A percentile compares a stretch with the other conserved stretches of the same genome.
Conservation (phyloP, 2,797 vertebrate genomes). For the Pantherophis vulpinus region DNA sequence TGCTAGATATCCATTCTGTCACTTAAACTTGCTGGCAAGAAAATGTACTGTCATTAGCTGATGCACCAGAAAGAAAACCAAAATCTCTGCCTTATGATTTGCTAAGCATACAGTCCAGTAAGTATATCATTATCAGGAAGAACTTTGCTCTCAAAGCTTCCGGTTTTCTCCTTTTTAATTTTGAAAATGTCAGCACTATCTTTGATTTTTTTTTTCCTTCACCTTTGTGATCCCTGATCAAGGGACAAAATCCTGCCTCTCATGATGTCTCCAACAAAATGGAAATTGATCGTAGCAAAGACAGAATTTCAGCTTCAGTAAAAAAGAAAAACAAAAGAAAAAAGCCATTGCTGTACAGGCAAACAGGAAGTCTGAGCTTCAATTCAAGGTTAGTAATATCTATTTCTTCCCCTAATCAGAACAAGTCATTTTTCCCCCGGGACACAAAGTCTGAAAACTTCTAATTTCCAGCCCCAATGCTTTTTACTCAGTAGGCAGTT, state of each 20-base stretch:
- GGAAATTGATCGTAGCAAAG: slow-evolving; percentile 6
- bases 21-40: slow-evolving; percentile 31
- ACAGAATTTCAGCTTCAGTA: not conserved
- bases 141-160: slow-evolving; percentile 1
- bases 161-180: slow-evolving; percentile 29
- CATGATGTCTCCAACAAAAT: not conserved
- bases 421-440: not conserved
- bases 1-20: slow-evolving; percentile 13
- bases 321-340: too few species aligned
- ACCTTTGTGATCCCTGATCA: slow-evolving; percentile 12
- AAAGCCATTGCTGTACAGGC: not conserved
- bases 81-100: slow-evolving; percentile 18
- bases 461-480: slow-evolving; percentile 4
- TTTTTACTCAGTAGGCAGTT: not conserved
- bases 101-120: not conserved
- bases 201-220: slow-evolving; percentile 16
- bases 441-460: slow-evolving; percentile 8
- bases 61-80: slow-evolving; percentile 27
- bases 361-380: not conserved
- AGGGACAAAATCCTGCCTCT: slow-evolving; percentile 1
- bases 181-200: not conserved
- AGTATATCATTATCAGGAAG: slow-evolving; percentile 26
- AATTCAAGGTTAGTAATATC: slow-evolving; percentile 15
- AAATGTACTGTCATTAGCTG: slow-evolving; percentile 28
- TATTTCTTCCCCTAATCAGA: slow-evolving; percentile 13